Base-by-base conservation (phyloP, 1,140 invertebrate genomes). In the Drosophila aff. region DNA sequence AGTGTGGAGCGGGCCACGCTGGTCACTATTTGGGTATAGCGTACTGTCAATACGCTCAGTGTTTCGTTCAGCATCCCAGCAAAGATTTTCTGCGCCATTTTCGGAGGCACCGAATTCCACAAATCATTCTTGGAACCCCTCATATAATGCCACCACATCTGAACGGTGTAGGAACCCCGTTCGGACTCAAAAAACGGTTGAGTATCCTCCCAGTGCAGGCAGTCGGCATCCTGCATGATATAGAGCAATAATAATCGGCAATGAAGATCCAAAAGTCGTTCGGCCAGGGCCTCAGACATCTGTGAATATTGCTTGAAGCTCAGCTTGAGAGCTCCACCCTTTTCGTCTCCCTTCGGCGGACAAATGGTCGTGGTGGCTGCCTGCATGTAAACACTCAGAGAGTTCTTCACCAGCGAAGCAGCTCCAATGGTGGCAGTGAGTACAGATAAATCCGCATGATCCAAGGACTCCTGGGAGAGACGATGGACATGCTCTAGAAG, bases 71-170 rank as follows among this genome's bases (percentile, higher is more conserved):
- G 91, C 96, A 97, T 97, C 26, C 96, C 96, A 8, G 96, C 95
- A 82, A 96, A 96, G 26, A 97, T 95, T 59, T 96, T 94, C 90
- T 97, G 96, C 0, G 96, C 96, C 95, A 96, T 97, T 93, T 96
- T 96, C 1, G 96, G 96, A 4, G 96, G 96, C 7, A 97, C 96
- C 0, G 96, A 96, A 71, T 95, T 96, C 96, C 96, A 97, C 31
- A 97, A 92, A 93, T 97, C 96, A 81, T 95, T 94, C 77, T 94
- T 95, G 5, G 95, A 96, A 95, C 96, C 96, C 94, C 96, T 95
- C 95, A 97, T 96, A 82, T 97, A 97, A 5, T 97, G 93, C 95
- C 96, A 96, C 96, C 96, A 97, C 95, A 97, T 97, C 91, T 97
- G 96, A 52, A 97, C 94, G 6, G 95, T 95, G 47, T 96, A 96